Percentiles rank a stretch among this genome's conserved stretches.
Conservation (phyloP, 1,140 invertebrate species). For the Drosophila aff. region DNA sequence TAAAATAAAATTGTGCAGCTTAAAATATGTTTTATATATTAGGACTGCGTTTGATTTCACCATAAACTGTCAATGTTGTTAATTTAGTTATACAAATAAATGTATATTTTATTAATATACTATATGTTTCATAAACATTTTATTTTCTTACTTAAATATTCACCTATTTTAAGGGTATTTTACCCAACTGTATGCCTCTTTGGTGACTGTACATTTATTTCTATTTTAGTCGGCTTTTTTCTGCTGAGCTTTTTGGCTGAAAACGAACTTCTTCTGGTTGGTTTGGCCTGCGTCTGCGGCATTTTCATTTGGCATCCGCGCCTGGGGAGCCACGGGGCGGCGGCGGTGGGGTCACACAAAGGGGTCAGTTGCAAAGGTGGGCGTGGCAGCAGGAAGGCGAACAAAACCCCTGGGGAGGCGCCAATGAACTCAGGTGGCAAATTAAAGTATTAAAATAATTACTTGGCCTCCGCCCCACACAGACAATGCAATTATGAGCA, state of each 20-base stretch:
- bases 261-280: constrained; percentile 60
- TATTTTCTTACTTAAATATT: background rate
- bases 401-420: constrained; percentile 30
- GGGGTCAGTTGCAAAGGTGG: constrained; percentile 18
- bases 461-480: constrained; percentile 36
- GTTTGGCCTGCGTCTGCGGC: constrained; percentile 61
- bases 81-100: background rate
- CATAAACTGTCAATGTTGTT: too few species aligned
- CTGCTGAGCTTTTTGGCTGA: constrained; percentile 44
- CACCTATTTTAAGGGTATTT: background rate
- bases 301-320: constrained; percentile 61
- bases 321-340: constrained; percentile 13
- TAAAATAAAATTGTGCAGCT: background rate
- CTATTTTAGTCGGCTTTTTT: constrained; percentile 25
- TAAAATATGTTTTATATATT: too few species aligned
- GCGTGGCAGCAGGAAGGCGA: background rate
- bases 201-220: constrained; percentile 51
- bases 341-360: constrained; percentile 28
- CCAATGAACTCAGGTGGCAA: constrained; percentile 78
- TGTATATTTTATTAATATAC: too few species aligned
- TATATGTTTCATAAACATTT: background rate
- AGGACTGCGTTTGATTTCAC: too few species aligned
- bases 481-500: constrained; percentile 77
- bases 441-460: constrained; percentile 79
- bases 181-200: background rate